Evolutionary conservation across 2,113 vertebrate species (phyloP), one percentile per base, ranked within the genome.

Genomic region (Gallinago undulata): DNA sequence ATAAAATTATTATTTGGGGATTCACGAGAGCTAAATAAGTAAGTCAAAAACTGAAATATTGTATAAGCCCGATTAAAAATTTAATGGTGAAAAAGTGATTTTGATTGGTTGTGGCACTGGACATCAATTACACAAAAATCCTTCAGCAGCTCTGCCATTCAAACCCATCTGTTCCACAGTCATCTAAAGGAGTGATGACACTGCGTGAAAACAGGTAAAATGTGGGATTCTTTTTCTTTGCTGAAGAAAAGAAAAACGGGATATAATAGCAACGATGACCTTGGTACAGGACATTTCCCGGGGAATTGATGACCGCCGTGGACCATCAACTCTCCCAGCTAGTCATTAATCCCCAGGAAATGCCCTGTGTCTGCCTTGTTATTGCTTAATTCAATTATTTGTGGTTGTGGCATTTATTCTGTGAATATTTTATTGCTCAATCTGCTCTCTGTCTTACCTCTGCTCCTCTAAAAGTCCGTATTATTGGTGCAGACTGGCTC

Each of bases 301-400:
- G 88, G 87, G 91, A 84, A 97, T 95, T 96, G 92, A 97, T 95
- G 94, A 69, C 92, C 16, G 6, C 78, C 6, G 31, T 47, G 84
- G 92, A 88, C 47, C 60, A 93, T 96, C 97, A 93, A 63, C 93
- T 96, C 60, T 94, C 55, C 77, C 18, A 53, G 43, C 60, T 91
- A 89, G 57, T 72, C 94, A 90, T 96, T 82, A 95, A 94, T 95
- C 88, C 94, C 91, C 84, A 92, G 91, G 84, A 97, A 90, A 67
- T 96, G 95, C 83, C 91, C 91, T 95, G 33, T 76, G 79, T 88
- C 90, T 74, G 73, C 66, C 60, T 76, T 56, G 13, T 91, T 96
- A 92, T 92, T 92, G 90, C 93, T 97, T 97, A 97, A 96, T 97
- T 96, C 95, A 97, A 89, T 96, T 97, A 96, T 94, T 95, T 87